These are phyloP conservation scores for Agrypnia vestita DNA, from an alignment of 1,140 invertebrate species.

Conservation along the genomic window DNA sequence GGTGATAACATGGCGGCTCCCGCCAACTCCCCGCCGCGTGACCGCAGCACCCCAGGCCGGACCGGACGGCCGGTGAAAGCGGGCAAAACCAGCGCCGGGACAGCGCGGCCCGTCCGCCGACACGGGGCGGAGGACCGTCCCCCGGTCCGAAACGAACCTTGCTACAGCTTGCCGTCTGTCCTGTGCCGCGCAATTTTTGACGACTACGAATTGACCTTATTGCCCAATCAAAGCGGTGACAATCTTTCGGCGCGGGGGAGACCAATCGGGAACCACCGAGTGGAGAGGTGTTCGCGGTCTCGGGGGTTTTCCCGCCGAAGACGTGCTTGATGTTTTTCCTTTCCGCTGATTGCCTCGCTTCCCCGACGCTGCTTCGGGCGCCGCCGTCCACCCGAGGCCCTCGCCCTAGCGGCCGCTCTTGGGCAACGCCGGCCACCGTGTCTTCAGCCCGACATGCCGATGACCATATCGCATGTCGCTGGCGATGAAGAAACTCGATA, in stretches of 20 bases:
- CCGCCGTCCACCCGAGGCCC: too few relatives aligned
- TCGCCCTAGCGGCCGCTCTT: too few relatives aligned
- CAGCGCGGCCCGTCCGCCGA: neutral
- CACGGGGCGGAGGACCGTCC: neutral
- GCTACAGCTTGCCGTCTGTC: neutral
- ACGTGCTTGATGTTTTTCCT: too few relatives aligned
- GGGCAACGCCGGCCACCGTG: neutral
- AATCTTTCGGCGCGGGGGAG: slow-evolving; percentile 1
- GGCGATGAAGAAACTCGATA: neutral
- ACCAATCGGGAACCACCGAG: neutral
- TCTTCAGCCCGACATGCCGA: slow-evolving; percentile 1
- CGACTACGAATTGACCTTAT: slow-evolving; percentile 12
- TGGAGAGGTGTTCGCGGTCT: neutral
- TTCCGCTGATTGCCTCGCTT: too few relatives aligned
- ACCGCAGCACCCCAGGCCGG: slow-evolving; percentile 17
- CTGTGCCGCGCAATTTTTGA: neutral
- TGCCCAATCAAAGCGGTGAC: slow-evolving; percentile 30
- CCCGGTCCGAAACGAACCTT: neutral
- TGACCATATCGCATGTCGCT: neutral
- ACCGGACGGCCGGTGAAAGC: neutral
- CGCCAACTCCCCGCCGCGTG: neutral
- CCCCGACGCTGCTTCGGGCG: too few relatives aligned
- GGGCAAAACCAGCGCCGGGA: neutral
- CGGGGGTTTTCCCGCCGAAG: too few relatives aligned
- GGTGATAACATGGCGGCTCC: neutral